Conservation (phyloP, 2,888 invertebrate genomes). For the Cenopis cana region DNA sequence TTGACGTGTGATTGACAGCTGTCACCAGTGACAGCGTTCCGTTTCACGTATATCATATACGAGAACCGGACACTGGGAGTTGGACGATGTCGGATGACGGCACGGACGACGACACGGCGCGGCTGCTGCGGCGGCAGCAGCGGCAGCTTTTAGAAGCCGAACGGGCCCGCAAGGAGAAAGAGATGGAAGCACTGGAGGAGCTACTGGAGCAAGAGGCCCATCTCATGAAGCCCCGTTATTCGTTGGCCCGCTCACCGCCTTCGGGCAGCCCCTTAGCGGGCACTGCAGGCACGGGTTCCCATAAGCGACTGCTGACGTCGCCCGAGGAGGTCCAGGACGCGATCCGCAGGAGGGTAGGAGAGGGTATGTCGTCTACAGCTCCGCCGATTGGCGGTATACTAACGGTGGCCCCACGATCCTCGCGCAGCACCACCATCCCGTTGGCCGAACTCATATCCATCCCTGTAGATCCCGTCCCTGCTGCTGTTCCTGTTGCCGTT, state of each 20-base stretch:
- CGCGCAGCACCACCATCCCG: too few relatives aligned
- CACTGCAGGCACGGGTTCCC: neutral
- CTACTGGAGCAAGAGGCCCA: neutral
- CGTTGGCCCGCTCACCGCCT: neutral
- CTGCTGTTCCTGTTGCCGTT: too few relatives aligned
- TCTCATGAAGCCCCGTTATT: neutral
- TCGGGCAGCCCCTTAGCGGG: neutral
- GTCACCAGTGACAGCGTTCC: neutral
- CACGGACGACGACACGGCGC: neutral
- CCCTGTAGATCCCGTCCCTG: too few relatives aligned
- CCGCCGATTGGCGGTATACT: neutral
- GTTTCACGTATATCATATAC: neutral
- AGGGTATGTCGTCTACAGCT: neutral
- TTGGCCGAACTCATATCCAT: too few relatives aligned
- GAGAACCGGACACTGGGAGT: neutral
- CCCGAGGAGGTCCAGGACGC: slow-evolving; percentile 30
- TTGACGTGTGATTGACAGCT: neutral
- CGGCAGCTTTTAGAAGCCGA: neutral
- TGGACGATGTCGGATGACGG: neutral
- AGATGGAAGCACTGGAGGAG: neutral
- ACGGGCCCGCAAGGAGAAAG: neutral
- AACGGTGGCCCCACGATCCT: neutral
- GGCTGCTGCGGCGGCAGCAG: neutral
- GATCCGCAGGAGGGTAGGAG: neutral
- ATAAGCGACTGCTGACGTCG: neutral